phyloP scores from a whole-genome alignment of 23 tunicate genomes.

The Styela clava region DNA sequence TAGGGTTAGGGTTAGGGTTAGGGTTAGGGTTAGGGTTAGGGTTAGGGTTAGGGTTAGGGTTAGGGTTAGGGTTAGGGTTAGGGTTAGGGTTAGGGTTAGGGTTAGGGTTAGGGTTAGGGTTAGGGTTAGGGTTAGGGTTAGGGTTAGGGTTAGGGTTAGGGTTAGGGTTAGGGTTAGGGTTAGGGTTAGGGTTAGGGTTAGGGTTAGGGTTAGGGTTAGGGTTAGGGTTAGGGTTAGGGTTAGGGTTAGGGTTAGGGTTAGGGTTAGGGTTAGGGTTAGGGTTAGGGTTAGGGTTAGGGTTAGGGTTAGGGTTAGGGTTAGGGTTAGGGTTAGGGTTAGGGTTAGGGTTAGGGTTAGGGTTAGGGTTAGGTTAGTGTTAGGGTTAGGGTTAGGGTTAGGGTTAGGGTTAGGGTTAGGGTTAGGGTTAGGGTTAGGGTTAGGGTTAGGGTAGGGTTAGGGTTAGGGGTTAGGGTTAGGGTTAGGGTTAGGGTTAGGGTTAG shows the following conservation, averaged over 20 bases:
- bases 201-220: constrained; percentile 12
- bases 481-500: not conserved
- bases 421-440: not conserved
- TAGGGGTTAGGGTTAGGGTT: not conserved
- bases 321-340: constrained; percentile 16
- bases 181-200: constrained; percentile 3
- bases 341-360: constrained; percentile 36
- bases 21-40: constrained; percentile 77
- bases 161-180: constrained; percentile 6
- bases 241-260: constrained; percentile 41
- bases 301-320: constrained; percentile 16
- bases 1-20: constrained; percentile 58
- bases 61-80: constrained; percentile 70
- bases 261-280: constrained; percentile 38
- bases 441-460: not conserved
- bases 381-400: constrained; percentile 23
- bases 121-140: constrained; percentile 16
- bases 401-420: constrained; percentile 16
- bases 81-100: constrained; percentile 47
- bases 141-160: not conserved
- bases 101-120: constrained; percentile 10
- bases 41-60: constrained; percentile 82
- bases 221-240: constrained; percentile 52
- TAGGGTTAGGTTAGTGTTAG: constrained; percentile 16
- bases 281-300: constrained; percentile 26